Evolutionary conservation across 2,888 invertebrate genomes (phyloP).

Genomic region (Rhaphigaster nebulosa): DNA sequence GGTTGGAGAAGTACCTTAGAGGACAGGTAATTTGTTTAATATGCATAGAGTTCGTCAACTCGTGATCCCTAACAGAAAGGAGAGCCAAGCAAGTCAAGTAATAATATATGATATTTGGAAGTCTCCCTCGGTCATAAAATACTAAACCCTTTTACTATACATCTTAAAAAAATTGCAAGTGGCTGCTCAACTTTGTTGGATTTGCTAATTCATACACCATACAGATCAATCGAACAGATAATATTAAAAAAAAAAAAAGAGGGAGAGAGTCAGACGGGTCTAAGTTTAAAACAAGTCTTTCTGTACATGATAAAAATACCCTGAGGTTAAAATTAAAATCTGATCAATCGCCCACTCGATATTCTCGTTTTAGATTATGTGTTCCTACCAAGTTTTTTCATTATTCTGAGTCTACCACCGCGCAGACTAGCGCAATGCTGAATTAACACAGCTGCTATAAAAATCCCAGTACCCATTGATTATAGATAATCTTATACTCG

Average conservation of each 20-base stretch:
- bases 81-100: not conserved
- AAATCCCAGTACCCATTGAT: not conserved
- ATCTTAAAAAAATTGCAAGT: no score
- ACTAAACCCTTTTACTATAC: not conserved
- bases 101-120: not conserved
- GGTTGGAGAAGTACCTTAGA: not conserved
- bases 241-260: no score
- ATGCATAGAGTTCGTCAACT: slow-evolving; percentile 13
- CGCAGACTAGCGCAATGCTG: not conserved
- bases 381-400: not conserved
- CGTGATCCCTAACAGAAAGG: not conserved
- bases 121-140: not conserved
- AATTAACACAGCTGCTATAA: not conserved
- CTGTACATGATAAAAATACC: not conserved
- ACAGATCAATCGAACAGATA: no score
- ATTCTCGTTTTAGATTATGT: not conserved
- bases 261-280: no score
- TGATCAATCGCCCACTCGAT: not conserved
- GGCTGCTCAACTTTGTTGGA: no score
- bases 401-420: not conserved
- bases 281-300: not conserved
- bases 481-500: not conserved
- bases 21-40: slow-evolving; percentile 16
- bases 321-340: not conserved
- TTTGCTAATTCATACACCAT: no score